These are phyloP conservation scores for Apeltes quadracus DNA, from an alignment of 2,113 vertebrate species.

Conservation along the genomic window DNA sequence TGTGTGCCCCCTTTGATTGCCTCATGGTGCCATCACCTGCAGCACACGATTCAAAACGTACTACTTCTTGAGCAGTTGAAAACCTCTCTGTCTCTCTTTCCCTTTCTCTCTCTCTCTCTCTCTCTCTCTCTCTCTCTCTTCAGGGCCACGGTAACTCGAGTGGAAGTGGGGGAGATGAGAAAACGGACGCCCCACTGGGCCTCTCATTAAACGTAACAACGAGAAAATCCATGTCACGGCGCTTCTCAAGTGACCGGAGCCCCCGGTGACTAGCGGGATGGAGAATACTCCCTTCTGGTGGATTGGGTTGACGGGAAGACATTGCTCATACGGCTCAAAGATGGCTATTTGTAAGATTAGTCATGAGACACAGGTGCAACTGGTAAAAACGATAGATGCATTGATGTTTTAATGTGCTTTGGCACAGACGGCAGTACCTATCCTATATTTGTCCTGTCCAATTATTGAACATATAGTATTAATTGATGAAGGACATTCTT, in stretches of 20 bases:
- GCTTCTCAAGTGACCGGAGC: slow-evolving; percentile 66
- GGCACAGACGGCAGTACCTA: too few relatives aligned
- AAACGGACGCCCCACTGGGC: slow-evolving; percentile 49
- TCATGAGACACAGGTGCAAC: background rate
- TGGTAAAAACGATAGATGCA: slow-evolving; percentile 8
- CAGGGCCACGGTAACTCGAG: slow-evolving; percentile 54
- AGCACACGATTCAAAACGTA: slow-evolving; percentile 23
- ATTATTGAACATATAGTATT: background rate
- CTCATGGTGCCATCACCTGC: slow-evolving; percentile 34
- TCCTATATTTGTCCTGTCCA: background rate
- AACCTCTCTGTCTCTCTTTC: too few relatives aligned
- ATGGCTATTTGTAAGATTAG: slow-evolving; percentile 38
- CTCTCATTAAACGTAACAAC: slow-evolving; percentile 69
- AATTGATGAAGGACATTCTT: background rate
- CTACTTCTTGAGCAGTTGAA: slow-evolving; percentile 30
- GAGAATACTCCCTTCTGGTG: slow-evolving; percentile 50
- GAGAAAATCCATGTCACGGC: slow-evolving; percentile 65
- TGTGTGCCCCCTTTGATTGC: slow-evolving; percentile 13
- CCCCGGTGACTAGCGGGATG: slow-evolving; percentile 58
- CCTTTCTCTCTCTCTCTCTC: too few relatives aligned
- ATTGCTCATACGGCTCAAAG: slow-evolving; percentile 44
- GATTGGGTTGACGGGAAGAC: slow-evolving; percentile 49
- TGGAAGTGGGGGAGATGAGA: slow-evolving; percentile 52
- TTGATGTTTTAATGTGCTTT: background rate
- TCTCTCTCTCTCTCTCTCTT: too few relatives aligned